Evolutionary conservation across 2,113 vertebrate genomes (phyloP).

Genomic region (Aldabrachelys gigantea): DNA sequence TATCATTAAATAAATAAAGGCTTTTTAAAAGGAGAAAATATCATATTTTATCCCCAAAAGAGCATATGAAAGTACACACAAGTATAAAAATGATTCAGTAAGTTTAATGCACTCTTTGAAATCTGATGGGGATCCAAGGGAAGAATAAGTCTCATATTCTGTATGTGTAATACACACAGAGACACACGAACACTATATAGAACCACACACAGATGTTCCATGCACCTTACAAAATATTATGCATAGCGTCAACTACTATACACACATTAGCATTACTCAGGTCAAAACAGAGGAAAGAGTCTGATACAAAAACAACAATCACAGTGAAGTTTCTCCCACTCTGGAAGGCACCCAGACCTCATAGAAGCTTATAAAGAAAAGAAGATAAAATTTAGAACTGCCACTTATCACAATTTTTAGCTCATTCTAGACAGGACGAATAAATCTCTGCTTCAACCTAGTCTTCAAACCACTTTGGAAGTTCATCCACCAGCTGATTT

Average conservation of each 20-base stretch:
- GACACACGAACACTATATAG: not conserved
- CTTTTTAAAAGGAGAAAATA: not conserved
- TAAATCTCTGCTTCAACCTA: not conserved
- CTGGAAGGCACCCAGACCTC: not conserved
- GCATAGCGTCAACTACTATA: not conserved
- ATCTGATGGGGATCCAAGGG: not conserved
- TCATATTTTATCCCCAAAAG: not conserved
- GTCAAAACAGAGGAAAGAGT: not conserved
- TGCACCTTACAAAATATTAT: not conserved
- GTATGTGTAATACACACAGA: not conserved
- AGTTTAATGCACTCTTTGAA: not conserved
- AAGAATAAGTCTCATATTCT: not conserved
- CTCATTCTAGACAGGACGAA: not conserved
- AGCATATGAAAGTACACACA: not conserved
- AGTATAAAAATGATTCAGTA: not conserved
- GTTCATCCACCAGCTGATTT: not conserved
- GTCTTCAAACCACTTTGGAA: not conserved
- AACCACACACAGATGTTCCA: not conserved
- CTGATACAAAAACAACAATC: not conserved
- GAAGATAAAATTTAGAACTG: not conserved
- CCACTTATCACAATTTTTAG: rapidly evolving
- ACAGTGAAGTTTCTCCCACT: not conserved
- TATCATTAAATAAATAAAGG: not conserved
- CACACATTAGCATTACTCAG: not conserved
- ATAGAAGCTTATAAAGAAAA: not conserved